These are phyloP conservation scores for Sesamia nonagrioides DNA, from an alignment of 1,140 invertebrate species.

Conservation along the genomic window DNA sequence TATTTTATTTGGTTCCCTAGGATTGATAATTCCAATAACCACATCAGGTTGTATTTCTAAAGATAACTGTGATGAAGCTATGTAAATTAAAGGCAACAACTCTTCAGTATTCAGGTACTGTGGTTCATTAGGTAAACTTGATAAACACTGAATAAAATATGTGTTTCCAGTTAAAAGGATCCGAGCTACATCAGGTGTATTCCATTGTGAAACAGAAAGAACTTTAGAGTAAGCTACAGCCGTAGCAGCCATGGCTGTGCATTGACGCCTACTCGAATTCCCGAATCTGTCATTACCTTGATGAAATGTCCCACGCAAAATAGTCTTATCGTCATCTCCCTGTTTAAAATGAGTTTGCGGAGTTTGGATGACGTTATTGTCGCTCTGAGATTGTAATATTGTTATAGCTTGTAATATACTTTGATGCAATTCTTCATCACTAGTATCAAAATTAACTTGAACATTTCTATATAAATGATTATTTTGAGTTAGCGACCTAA, in stretches of 20 bases:
- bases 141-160: background rate
- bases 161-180: background rate
- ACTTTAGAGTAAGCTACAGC: background rate
- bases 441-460: background rate
- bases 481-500: background rate
- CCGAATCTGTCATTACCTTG: background rate
- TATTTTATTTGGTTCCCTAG: background rate
- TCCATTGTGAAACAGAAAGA: background rate
- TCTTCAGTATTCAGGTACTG: slow-evolving; percentile 1
- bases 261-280: background rate
- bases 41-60: background rate
- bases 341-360: background rate
- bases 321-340: background rate
- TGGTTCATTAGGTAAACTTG: background rate
- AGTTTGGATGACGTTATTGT: too few species aligned
- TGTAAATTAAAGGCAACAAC: background rate
- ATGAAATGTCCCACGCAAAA: background rate
- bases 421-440: background rate
- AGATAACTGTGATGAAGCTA: too few species aligned
- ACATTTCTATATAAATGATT: slow-evolving; percentile 6
- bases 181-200: background rate
- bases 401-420: background rate
- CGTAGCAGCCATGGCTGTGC: background rate
- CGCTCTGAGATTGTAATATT: too few species aligned
- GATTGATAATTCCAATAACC: background rate